Conservation (phyloP, 2,888 invertebrate genomes). For the Troides helena region DNA sequence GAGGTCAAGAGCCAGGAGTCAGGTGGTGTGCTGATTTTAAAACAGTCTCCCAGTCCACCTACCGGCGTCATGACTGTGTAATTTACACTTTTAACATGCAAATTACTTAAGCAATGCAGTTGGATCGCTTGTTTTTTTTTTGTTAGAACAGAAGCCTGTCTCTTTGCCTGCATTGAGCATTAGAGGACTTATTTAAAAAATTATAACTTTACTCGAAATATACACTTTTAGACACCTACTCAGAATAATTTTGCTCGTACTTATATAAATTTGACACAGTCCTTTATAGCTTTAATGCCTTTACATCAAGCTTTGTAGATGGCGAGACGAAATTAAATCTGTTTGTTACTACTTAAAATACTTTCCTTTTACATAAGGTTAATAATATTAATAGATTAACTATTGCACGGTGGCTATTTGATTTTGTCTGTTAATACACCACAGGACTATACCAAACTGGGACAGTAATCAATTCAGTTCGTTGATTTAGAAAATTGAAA, state of each 20-base stretch:
- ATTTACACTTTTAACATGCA: slow-evolving; percentile 24
- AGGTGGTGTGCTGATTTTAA: slow-evolving; percentile 24
- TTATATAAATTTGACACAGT: too few relatives aligned
- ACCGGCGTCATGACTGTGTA: slow-evolving; percentile 16
- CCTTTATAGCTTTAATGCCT: too few relatives aligned
- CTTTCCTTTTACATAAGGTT: too few relatives aligned
- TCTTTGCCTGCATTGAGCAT: too few relatives aligned
- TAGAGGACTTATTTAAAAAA: too few relatives aligned
- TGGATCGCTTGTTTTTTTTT: neutral
- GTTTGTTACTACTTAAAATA: too few relatives aligned
- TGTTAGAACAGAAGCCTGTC: neutral
- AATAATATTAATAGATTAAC: slow-evolving; percentile 10
- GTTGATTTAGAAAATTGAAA: slow-evolving; percentile 49
- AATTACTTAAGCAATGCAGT: slow-evolving; percentile 16
- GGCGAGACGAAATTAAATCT: too few relatives aligned
- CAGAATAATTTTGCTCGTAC: too few relatives aligned
- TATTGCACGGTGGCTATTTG: neutral
- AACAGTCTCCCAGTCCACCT: slow-evolving; percentile 17
- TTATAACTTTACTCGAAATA: too few relatives aligned
- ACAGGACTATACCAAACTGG: slow-evolving; percentile 20
- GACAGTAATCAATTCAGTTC: slow-evolving; percentile 40
- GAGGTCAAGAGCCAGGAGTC: slow-evolving; percentile 29
- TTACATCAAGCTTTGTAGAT: too few relatives aligned
- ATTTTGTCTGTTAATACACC: slow-evolving; percentile 5
- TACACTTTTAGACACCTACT: too few relatives aligned